A percentile compares a stretch with the other conserved stretches of the same genome.
Conservation (phyloP, 37 sponge, comb jelly and placozoan genomes). For the Ianthella basta region DNA sequence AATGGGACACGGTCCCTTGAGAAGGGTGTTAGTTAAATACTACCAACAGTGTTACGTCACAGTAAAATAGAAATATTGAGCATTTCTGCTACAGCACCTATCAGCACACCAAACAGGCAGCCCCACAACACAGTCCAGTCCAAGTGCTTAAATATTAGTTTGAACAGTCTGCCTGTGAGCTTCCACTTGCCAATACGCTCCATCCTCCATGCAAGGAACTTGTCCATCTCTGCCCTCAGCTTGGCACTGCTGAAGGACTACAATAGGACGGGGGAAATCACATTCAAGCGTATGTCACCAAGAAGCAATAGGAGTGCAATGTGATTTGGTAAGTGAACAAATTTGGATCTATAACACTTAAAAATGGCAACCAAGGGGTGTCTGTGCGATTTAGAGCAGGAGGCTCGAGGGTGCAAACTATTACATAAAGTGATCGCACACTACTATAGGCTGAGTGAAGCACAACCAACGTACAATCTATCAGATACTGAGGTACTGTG, state of each 20-base stretch:
- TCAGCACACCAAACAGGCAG: slow-evolving; percentile 59
- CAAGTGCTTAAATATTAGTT: slow-evolving; percentile 59
- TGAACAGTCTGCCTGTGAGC: slow-evolving; percentile 42
- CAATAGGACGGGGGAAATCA: neutral
- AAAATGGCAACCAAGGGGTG: no score
- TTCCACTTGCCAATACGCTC: slow-evolving; percentile 41
- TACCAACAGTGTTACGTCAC: neutral
- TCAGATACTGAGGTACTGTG: neutral
- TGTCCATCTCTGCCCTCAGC: slow-evolving; percentile 75
- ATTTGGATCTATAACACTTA: no score
- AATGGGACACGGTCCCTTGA: neutral
- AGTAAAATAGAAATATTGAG: slow-evolving; percentile 16
- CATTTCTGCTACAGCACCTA: slow-evolving; percentile 61
- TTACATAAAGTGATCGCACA: no score
- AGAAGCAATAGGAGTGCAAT: no score
- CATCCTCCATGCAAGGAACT: slow-evolving; percentile 58
- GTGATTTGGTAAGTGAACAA: no score
- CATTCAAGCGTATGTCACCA: no score
- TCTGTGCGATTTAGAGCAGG: no score
- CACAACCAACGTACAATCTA: no score
- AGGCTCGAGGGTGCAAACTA: no score
- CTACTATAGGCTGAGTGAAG: no score
- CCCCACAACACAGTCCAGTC: slow-evolving; percentile 83
- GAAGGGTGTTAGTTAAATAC: neutral
- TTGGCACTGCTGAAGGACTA: slow-evolving; percentile 51